A percentile compares a stretch with the other conserved stretches of the same genome.
phyloP scores from a whole-genome alignment of 2,113 vertebrate species.

The Syrmaticus mikado region DNA sequence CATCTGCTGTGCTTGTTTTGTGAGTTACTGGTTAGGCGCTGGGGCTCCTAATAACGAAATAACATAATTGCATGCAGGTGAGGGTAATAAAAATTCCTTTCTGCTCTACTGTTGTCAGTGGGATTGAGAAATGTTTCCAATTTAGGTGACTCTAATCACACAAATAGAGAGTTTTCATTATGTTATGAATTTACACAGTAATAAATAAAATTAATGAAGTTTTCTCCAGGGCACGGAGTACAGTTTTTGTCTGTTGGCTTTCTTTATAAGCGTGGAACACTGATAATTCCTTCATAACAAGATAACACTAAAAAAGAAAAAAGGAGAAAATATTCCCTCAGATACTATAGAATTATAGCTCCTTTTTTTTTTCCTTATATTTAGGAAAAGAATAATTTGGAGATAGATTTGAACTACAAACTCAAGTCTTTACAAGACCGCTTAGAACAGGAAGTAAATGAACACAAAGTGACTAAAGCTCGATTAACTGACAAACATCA shows the following conservation, averaged over 20 bases:
- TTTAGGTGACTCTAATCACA: neutral
- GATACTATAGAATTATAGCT: neutral
- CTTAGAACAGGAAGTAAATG: slow-evolving; percentile 93
- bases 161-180: neutral
- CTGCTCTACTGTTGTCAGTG: neutral
- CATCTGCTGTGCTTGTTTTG: neutral
- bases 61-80: neutral
- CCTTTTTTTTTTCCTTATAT: neutral
- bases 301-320: neutral
- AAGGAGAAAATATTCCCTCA: neutral
- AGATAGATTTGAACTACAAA: slow-evolving; percentile 98
- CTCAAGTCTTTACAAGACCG: slow-evolving; percentile 94
- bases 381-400: slow-evolving; percentile 97
- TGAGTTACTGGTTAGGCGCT: neutral
- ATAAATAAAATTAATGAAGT: neutral
- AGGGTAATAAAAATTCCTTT: neutral
- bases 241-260: neutral
- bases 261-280: neutral
- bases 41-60: neutral
- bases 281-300: neutral
- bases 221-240: neutral
- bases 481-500: slow-evolving; percentile 96
- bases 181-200: neutral
- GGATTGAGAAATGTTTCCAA: neutral
- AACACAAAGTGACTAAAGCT: slow-evolving; percentile 93